A percentile compares a stretch with the other conserved stretches of the same genome.
These are phyloP conservation scores for Pocillopora verrucosa DNA, from an alignment of 64 coral and sea anemone species.

Conservation along the genomic window DNA sequence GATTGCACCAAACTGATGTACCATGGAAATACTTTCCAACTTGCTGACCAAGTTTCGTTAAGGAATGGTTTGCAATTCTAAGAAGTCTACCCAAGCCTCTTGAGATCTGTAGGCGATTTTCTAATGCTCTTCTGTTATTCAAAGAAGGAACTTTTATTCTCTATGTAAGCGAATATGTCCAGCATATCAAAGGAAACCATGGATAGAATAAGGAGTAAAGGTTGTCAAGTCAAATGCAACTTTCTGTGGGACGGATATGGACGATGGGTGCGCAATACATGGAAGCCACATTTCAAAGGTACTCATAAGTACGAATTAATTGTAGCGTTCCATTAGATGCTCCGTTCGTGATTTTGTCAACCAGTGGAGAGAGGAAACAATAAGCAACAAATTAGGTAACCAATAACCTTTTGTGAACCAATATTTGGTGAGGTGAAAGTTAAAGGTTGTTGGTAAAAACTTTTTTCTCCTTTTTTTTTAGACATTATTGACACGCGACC, in stretches of 20 bases:
- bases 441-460: too few species aligned
- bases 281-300: conserved; percentile 71
- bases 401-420: too few species aligned
- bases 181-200: not conserved
- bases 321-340: too few species aligned
- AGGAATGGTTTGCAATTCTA: too few species aligned
- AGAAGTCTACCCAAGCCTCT: too few species aligned
- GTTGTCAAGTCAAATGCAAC: conserved; percentile 70
- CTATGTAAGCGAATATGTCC: not conserved
- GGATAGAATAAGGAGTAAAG: not conserved
- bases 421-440: too few species aligned
- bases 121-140: not conserved
- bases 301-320: not conserved
- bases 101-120: too few species aligned
- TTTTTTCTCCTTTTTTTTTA: not conserved
- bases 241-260: conserved; percentile 89
- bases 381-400: too few species aligned
- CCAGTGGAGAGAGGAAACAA: too few species aligned
- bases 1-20: not conserved
- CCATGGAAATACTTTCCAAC: too few species aligned
- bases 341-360: too few species aligned
- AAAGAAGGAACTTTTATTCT: not conserved
- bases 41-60: not conserved
- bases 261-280: conserved; percentile 59
- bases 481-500: not conserved